Evolutionary conservation across 2,113 vertebrate genomes (phyloP), one percentile per base, ranked within the genome.

Genomic region (Saccopteryx bilineata): DNA sequence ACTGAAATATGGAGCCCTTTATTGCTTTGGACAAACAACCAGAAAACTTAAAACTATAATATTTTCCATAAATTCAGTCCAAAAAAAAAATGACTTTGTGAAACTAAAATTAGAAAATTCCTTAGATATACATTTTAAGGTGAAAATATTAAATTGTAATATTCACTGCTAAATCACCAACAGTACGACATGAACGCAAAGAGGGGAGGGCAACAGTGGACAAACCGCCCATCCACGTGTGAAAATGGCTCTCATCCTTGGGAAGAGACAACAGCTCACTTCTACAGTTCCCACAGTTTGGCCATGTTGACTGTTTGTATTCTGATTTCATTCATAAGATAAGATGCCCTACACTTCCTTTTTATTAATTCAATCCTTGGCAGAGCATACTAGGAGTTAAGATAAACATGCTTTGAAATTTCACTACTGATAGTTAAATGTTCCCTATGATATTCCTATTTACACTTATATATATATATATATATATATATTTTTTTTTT

Each of bases 1-100:
- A 83, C 39, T 61, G 8, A 86, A 75, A 21, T 26, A 17, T 5
- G 17, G 19, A 80, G 60, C 7, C 19, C 19, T 95, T 89, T 86
- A 39, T 52, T 89, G 65, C 39, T 91, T 91, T 79, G 46, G 82
- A 82, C 17, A 92, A 88, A 50, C 26, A 78, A 18, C 26, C 31
- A 24, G 56, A 83, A 50, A 10, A 10, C 2, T 72, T 26, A 91
- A 58, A 52, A 23, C 48, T 54, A 60, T 11, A 91, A 17, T 65
- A 26, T 69, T 81, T 95, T 85, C 84, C 14, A 93, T 92, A 97
- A 96, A 18, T 87, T 68, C 17, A 93, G 60, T 60, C 26, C 66
- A 79, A 91, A 91, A 86, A 9, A 87, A 91, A 95, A 63, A 52
- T 52, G 75, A 87, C 19, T 33, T 58, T 66, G 7, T 86, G 79